These are phyloP conservation scores for Spheniscus humboldti DNA, from an alignment of 2,797 vertebrate genomes.

Conservation along the genomic window DNA sequence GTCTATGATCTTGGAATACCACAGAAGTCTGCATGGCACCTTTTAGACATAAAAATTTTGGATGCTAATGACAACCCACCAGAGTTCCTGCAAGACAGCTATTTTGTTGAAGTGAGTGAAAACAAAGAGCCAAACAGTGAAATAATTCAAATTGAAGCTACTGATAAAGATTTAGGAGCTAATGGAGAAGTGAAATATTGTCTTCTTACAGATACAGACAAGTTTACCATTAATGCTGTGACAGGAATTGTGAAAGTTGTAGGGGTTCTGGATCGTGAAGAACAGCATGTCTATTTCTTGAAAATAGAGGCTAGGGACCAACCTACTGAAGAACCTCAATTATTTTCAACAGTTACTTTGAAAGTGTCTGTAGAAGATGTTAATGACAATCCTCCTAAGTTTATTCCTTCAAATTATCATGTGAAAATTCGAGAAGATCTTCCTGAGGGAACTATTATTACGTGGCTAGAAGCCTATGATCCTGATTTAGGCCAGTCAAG, in stretches of 20 bases:
- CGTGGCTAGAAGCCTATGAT: slow-evolving; percentile 93
- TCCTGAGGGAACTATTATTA: slow-evolving; percentile 89
- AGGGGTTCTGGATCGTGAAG: slow-evolving; percentile 85
- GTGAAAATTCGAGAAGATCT: slow-evolving; percentile 95
- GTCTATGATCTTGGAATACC: slow-evolving; percentile 96
- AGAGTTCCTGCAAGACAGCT: slow-evolving; percentile 87
- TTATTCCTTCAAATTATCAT: slow-evolving; percentile 89
- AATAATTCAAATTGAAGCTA: slow-evolving; percentile 93
- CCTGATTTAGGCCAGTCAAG: slow-evolving; percentile 89
- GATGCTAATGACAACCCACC: slow-evolving; percentile 96
- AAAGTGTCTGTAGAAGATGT: slow-evolving; percentile 91
- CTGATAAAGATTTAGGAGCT: slow-evolving; percentile 87
- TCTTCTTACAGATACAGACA: slow-evolving; percentile 88
- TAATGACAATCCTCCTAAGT: slow-evolving; percentile 94
- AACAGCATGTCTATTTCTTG: slow-evolving; percentile 78
- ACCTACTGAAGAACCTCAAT: slow-evolving; percentile 81
- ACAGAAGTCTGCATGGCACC: slow-evolving; percentile 90
- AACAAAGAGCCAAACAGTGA: slow-evolving; percentile 79
- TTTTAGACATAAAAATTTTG: slow-evolving; percentile 86
- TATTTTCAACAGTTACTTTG: slow-evolving; percentile 85
- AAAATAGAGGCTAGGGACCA: slow-evolving; percentile 91
- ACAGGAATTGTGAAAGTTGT: slow-evolving; percentile 86
- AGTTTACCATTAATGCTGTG: slow-evolving; percentile 82
- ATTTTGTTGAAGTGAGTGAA: slow-evolving; percentile 91
- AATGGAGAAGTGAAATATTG: slow-evolving; percentile 88